These are phyloP conservation scores for Paguma larvata DNA, from an alignment of 2,797 vertebrate species.

Conservation along the genomic window DNA sequence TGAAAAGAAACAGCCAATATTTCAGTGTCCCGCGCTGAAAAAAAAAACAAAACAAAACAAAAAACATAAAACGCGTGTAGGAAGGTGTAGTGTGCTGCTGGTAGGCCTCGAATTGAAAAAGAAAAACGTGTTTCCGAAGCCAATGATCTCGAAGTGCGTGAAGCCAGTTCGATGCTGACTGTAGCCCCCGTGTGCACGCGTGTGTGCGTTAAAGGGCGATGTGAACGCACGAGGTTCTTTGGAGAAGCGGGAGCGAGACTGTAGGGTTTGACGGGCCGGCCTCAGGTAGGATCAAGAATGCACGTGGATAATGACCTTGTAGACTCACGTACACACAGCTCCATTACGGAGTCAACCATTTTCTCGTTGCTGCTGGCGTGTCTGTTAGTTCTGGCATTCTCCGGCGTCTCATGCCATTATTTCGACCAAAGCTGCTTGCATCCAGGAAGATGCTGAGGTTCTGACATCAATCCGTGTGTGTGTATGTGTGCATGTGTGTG, in stretches of 20 bases:
- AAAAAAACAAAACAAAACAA: not conserved
- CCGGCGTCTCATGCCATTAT: not conserved
- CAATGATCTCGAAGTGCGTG: not conserved
- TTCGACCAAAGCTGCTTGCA: not conserved
- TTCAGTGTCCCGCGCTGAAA: not conserved
- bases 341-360: not conserved
- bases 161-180: not conserved
- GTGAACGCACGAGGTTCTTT: not conserved
- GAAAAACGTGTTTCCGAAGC: not conserved
- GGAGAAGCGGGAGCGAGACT: not conserved
- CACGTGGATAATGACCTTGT: not conserved
- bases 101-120: not conserved
- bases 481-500: not conserved
- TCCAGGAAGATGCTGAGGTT: not conserved
- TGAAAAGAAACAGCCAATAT: not conserved
- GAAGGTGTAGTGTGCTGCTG: not conserved
- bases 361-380: not conserved
- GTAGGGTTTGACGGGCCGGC: not conserved
- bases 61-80: not conserved
- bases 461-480: too few species aligned
- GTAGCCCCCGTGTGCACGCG: not conserved
- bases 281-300: not conserved
- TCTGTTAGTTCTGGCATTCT: not conserved
- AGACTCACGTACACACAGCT: accelerated
- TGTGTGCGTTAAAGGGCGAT: not conserved